Evolutionary conservation across 2,113 vertebrate species (phyloP).

Genomic region (Apistogramma diplotaenia): DNA sequence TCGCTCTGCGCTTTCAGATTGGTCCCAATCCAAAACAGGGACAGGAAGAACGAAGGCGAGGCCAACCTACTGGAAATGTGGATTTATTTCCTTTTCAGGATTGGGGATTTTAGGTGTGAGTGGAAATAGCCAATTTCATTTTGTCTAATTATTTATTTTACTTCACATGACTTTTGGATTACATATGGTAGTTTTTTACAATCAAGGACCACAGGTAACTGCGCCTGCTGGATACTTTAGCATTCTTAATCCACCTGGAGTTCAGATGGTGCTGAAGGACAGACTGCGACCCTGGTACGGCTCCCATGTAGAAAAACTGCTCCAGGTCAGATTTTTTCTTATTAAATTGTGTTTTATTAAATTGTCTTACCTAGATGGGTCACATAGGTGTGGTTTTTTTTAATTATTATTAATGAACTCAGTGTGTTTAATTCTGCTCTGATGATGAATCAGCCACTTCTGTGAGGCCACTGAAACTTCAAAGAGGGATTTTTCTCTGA

Average conservation of each 20-base stretch:
- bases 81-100: constrained; percentile 1
- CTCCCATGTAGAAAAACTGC: constrained; percentile 35
- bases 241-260: constrained; percentile 30
- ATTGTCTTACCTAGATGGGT: not conserved
- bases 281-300: constrained; percentile 28
- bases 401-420: not conserved
- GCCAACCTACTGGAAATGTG: constrained; percentile 38
- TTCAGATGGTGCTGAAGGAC: constrained; percentile 26
- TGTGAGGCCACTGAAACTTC: not conserved
- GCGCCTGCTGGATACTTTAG: not conserved
- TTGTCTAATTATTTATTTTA: not conserved
- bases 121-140: not conserved
- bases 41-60: constrained; percentile 13
- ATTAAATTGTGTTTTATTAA: not conserved
- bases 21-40: constrained; percentile 59
- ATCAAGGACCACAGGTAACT: constrained; percentile 1
- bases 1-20: constrained; percentile 59
- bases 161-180: constrained; percentile 34
- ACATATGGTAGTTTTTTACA: constrained; percentile 30
- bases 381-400: not conserved
- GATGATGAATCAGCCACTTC: not conserved
- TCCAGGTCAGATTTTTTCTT: constrained; percentile 53
- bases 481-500: not conserved
- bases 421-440: not conserved
- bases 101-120: constrained; percentile 1